phyloP scores from a whole-genome alignment of 2,888 invertebrate species.

The Sthenelais limicola region DNA sequence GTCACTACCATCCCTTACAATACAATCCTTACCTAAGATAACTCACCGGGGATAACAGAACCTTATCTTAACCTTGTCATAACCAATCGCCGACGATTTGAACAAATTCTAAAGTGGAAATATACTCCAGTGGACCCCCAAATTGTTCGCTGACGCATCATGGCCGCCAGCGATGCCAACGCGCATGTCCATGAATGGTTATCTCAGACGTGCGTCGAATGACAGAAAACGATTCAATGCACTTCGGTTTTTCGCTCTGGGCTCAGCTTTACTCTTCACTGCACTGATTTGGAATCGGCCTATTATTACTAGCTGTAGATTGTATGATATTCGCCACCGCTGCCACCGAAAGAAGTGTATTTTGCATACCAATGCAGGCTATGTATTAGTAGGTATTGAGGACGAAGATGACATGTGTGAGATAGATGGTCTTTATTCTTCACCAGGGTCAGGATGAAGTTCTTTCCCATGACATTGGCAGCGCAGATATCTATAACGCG shows the following conservation, averaged over 20 bases:
- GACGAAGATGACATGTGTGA: constrained; percentile 25
- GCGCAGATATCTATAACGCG: constrained; percentile 30
- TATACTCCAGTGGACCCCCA: constrained; percentile 21
- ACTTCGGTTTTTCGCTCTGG: constrained; percentile 9
- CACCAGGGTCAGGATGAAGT: constrained; percentile 16
- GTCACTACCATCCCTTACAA: constrained; percentile 11
- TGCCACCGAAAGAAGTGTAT: constrained; percentile 12
- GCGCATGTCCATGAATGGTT: constrained; percentile 35
- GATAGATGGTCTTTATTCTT: constrained; percentile 36
- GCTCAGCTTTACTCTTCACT: not conserved
- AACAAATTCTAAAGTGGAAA: constrained; percentile 35
- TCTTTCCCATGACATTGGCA: constrained; percentile 36
- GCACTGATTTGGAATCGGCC: constrained; percentile 30
- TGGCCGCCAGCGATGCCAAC: constrained; percentile 21
- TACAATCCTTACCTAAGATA: constrained; percentile 24
- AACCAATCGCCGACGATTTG: constrained; percentile 37
- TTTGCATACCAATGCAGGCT: constrained; percentile 10
- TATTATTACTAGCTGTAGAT: constrained; percentile 19
- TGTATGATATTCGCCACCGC: constrained; percentile 37
- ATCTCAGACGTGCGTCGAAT: constrained; percentile 33
- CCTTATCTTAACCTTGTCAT: constrained; percentile 40
- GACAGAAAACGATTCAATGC: constrained; percentile 35
- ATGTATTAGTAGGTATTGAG: not conserved
- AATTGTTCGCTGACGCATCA: constrained; percentile 36
- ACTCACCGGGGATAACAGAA: constrained; percentile 36